These are phyloP conservation scores for Acinonyx jubatus DNA, from an alignment of 2,113 vertebrate genomes.

Conservation along the genomic window DNA sequence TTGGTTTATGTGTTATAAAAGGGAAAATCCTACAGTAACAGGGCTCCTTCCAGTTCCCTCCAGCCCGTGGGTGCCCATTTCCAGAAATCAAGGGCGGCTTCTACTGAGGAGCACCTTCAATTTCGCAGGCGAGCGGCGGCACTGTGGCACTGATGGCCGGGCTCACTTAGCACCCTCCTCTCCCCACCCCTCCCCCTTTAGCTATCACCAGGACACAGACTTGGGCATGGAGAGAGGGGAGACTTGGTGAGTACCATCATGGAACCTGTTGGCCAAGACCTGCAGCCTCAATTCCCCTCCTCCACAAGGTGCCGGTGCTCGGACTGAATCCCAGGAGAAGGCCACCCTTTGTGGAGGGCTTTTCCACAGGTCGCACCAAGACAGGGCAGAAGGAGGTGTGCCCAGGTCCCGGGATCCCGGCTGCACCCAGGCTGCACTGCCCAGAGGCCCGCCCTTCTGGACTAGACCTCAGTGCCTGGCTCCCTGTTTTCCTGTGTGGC, in stretches of 20 bases:
- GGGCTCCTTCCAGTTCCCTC: background rate
- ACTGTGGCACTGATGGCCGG: accelerated
- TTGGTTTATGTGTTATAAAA: background rate
- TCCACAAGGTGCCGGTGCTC: background rate
- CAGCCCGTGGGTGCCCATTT: background rate
- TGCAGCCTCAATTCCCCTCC: background rate
- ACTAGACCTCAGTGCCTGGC: background rate
- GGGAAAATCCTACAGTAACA: background rate
- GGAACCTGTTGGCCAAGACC: background rate
- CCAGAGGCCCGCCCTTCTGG: background rate
- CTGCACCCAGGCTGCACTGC: background rate
- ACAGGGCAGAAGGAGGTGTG: background rate
- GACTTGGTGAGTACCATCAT: background rate
- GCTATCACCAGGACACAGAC: background rate
- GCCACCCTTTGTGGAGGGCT: background rate
- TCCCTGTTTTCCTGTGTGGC: background rate
- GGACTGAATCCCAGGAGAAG: background rate
- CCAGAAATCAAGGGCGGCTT: background rate
- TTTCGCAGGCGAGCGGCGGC: background rate
- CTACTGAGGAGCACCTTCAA: background rate
- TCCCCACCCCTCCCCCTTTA: accelerated
- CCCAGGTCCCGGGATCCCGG: background rate
- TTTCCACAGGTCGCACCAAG: background rate
- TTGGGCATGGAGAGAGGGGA: background rate
- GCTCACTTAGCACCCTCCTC: background rate